Conservation (phyloP, 2,888 invertebrate species). For the Crossocerus cetratus region DNA sequence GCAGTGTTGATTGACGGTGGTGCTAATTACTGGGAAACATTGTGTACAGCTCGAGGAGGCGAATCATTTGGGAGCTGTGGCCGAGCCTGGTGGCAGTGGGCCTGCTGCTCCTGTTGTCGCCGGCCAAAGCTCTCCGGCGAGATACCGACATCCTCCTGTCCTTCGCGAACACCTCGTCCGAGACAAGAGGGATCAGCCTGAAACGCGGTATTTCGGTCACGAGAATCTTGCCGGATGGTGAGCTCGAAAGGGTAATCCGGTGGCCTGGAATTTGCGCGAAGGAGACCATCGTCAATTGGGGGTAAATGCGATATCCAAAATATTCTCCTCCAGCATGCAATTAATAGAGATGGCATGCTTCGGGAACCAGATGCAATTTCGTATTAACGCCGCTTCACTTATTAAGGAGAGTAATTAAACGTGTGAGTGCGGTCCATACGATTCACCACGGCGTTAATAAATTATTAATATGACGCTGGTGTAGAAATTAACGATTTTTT, state of each 20-base stretch:
- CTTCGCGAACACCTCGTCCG: constrained; percentile 40
- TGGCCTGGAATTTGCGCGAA: constrained; percentile 70
- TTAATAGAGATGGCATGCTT: too few relatives aligned
- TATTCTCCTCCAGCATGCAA: too few relatives aligned
- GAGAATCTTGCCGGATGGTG: constrained; percentile 84
- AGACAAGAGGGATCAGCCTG: constrained; percentile 29
- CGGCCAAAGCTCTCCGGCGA: constrained; percentile 58
- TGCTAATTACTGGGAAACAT: constrained; percentile 9
- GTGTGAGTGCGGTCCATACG: too few relatives aligned
- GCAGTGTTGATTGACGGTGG: too few relatives aligned
- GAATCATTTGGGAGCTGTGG: constrained; percentile 52
- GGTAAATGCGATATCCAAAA: constrained; percentile 59
- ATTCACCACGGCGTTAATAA: too few relatives aligned
- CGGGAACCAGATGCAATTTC: too few relatives aligned
- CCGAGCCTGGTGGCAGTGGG: constrained; percentile 65
- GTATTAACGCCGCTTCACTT: too few relatives aligned
- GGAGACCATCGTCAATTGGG: constrained; percentile 69
- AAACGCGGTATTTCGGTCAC: constrained; percentile 81
- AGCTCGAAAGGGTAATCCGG: constrained; percentile 78
- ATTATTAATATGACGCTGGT: too few relatives aligned
- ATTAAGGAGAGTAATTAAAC: too few relatives aligned
- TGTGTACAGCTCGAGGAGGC: constrained; percentile 45
- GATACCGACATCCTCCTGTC: constrained; percentile 37
- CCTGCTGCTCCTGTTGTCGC: constrained; percentile 60
- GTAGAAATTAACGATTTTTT: too few relatives aligned